These are phyloP conservation scores for Pseudoips prasinana DNA, from an alignment of 2,888 invertebrate species.

Conservation along the genomic window DNA sequence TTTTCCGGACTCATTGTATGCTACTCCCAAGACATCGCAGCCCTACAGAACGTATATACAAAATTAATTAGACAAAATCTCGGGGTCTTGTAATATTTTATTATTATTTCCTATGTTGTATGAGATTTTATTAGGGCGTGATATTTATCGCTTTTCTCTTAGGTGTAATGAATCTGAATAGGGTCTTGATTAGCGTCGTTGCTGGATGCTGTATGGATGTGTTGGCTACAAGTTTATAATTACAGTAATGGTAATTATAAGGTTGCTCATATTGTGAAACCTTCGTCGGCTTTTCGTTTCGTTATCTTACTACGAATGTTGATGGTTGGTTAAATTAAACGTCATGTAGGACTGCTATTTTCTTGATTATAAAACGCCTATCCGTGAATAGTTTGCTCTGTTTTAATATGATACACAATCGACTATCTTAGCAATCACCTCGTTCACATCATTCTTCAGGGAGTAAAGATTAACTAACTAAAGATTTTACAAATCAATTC, in stretches of 20 bases:
- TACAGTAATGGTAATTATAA: constrained; percentile 76
- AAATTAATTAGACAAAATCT: constrained; percentile 81
- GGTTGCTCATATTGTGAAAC: constrained; percentile 62
- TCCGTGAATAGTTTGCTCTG: constrained; percentile 44
- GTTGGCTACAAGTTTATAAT: constrained; percentile 70
- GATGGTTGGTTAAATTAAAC: constrained; percentile 78
- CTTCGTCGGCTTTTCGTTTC: constrained; percentile 61
- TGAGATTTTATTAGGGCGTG: constrained; percentile 72
- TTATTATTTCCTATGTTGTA: constrained; percentile 75
- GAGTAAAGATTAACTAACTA: no score
- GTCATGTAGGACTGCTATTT: constrained; percentile 59
- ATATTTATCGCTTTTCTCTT: constrained; percentile 75
- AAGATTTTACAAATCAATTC: no score
- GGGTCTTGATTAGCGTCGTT: constrained; percentile 70
- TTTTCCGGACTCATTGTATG: constrained; percentile 74
- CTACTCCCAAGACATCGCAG: constrained; percentile 76
- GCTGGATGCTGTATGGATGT: constrained; percentile 57
- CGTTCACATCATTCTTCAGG: background rate
- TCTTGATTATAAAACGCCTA: constrained; percentile 63
- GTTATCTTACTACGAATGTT: constrained; percentile 61
- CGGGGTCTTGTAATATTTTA: constrained; percentile 77
- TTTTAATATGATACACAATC: constrained; percentile 34
- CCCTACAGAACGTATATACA: constrained; percentile 72
- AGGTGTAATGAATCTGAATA: constrained; percentile 71
- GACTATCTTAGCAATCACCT: constrained; percentile 4